Conservation (phyloP, 2,113 vertebrate species). For the Aleadryas rufinucha region DNA sequence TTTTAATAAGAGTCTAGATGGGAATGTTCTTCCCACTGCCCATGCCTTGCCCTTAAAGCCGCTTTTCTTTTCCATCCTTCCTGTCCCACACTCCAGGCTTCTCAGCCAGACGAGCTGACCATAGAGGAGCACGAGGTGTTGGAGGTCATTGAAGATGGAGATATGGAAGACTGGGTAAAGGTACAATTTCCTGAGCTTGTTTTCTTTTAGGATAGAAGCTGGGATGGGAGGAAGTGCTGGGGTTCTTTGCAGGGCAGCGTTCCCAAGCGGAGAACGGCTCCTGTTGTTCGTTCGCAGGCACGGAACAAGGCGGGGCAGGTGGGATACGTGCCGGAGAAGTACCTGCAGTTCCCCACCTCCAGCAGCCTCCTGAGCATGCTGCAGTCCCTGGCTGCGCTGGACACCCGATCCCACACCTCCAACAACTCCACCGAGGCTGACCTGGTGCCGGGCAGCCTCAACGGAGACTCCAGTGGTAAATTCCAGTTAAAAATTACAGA, state of each 20-base stretch:
- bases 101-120: slow-evolving; percentile 95
- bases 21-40: not conserved
- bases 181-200: slow-evolving; percentile 67
- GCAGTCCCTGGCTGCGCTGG: slow-evolving; percentile 89
- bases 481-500: rapidly evolving
- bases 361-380: slow-evolving; percentile 97
- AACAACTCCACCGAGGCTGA: slow-evolving; percentile 94
- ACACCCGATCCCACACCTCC: slow-evolving; percentile 92
- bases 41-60: not conserved
- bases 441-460: slow-evolving; percentile 85
- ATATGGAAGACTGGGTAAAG: slow-evolving; percentile 99
- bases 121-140: slow-evolving; percentile 96
- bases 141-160: slow-evolving; percentile 98
- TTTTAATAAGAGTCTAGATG: not conserved
- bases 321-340: slow-evolving; percentile 97
- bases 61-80: slow-evolving; percentile 19
- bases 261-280: not conserved
- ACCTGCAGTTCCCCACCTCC: slow-evolving; percentile 94
- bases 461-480: slow-evolving; percentile 91
- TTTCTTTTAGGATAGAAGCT: not conserved
- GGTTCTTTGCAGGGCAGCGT: not conserved
- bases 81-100: slow-evolving; percentile 75
- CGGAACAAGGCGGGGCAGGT: slow-evolving; percentile 91
- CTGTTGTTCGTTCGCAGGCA: slow-evolving; percentile 72
- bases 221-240: not conserved